Percentiles rank a stretch among this genome's conserved stretches.
These are phyloP conservation scores for Dioctria linearis DNA, from an alignment of 2,888 invertebrate genomes.

Conservation along the genomic window DNA sequence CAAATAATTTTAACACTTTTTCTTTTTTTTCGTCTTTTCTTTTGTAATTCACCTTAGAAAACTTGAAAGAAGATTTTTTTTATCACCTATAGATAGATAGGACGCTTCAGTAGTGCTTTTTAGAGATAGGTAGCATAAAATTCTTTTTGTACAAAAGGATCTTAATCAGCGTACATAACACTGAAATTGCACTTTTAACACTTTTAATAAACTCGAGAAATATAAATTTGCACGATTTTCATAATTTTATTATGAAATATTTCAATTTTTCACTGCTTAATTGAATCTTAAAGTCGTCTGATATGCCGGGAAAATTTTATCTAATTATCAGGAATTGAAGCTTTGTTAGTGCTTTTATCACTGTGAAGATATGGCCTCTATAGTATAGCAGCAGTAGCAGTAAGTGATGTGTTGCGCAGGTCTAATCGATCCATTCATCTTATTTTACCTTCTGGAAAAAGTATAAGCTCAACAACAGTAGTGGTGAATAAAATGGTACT, in stretches of 20 bases:
- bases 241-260: background rate
- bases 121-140: background rate
- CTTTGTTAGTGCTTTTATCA: slow-evolving; percentile 43
- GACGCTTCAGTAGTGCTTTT: background rate
- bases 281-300: slow-evolving; percentile 34
- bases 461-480: background rate
- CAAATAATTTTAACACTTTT: too few relatives aligned
- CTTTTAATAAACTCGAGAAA: background rate
- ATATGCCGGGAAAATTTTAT: slow-evolving; percentile 52
- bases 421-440: slow-evolving; percentile 49
- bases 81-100: background rate
- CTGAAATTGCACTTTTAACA: background rate
- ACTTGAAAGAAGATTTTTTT: background rate
- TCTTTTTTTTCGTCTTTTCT: too few relatives aligned
- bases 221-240: background rate
- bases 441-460: slow-evolving; percentile 5
- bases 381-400: background rate
- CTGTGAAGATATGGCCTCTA: slow-evolving; percentile 20
- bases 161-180: background rate
- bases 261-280: background rate
- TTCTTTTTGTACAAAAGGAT: background rate
- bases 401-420: slow-evolving; percentile 8
- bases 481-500: background rate
- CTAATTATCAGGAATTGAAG: slow-evolving; percentile 44
- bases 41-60: too few relatives aligned